Conservation (phyloP, 2,797 vertebrate species). For the Brotogeris chrysoptera region DNA sequence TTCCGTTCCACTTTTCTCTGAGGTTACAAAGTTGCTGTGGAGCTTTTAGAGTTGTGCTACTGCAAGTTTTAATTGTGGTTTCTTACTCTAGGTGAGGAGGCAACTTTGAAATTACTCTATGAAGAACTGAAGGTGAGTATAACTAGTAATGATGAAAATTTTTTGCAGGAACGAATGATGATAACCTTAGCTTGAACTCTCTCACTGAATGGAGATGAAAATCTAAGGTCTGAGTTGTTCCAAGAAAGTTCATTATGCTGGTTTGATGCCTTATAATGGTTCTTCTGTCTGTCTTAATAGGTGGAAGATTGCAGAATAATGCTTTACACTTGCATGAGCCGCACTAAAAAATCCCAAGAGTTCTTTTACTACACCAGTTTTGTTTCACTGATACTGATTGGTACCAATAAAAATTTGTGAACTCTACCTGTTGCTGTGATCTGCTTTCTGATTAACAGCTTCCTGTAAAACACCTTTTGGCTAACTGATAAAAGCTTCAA, state of each 20-base stretch:
- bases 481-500: background rate
- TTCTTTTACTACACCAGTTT: background rate
- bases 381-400: background rate
- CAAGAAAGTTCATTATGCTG: background rate
- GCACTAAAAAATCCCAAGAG: background rate
- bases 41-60: background rate
- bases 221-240: slow-evolving; percentile 75
- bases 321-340: background rate
- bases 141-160: background rate
- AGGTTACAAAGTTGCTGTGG: slow-evolving; percentile 36
- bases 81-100: background rate
- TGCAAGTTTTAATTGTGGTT: background rate
- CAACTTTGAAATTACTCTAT: background rate
- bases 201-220: slow-evolving; percentile 81
- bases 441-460: background rate
- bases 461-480: background rate
- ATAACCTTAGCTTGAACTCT: slow-evolving; percentile 81
- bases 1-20: slow-evolving; percentile 71
- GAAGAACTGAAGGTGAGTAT: slow-evolving; percentile 21
- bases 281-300: background rate
- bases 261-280: background rate
- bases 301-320: background rate
- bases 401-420: slow-evolving; percentile 30
- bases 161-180: slow-evolving; percentile 74
- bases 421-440: background rate